Evolutionary conservation across 2,113 vertebrate species (phyloP).

Genomic region (Xenus cinereus): DNA sequence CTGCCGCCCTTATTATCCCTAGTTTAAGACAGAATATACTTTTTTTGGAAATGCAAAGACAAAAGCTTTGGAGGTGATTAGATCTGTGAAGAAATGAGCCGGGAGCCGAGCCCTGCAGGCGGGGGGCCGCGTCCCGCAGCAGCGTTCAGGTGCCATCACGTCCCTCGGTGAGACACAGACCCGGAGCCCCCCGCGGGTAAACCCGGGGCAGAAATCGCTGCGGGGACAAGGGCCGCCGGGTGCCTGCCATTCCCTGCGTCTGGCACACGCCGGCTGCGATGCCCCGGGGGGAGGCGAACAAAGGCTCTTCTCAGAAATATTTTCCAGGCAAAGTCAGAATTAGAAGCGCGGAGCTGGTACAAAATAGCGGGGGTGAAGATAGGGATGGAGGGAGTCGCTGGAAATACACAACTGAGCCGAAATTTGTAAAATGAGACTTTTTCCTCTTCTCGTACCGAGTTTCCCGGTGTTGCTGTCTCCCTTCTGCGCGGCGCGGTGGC

Average conservation of each 20-base stretch:
- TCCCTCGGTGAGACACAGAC: background rate
- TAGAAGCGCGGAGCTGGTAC: background rate
- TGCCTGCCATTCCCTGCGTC: background rate
- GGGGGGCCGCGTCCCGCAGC: background rate
- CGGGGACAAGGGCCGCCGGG: slow-evolving; percentile 2
- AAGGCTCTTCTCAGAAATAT: background rate
- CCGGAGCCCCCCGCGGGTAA: background rate
- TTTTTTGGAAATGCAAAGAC: slow-evolving; percentile 21
- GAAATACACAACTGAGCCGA: background rate
- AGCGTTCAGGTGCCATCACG: background rate
- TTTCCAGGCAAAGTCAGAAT: background rate
- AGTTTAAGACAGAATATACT: slow-evolving; percentile 43
- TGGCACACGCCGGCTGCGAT: background rate
- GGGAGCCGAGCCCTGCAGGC: background rate
- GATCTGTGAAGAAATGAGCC: slow-evolving; percentile 44
- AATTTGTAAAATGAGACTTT: background rate
- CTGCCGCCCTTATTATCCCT: slow-evolving; percentile 19
- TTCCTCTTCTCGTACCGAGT: background rate
- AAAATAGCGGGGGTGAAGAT: background rate
- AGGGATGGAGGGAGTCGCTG: background rate
- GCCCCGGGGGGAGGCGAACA: slow-evolving; percentile 11
- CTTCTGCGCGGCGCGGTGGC: background rate
- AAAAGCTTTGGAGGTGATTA: slow-evolving; percentile 59
- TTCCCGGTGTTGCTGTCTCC: background rate
- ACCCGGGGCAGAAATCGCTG: slow-evolving; percentile 6